Base-by-base conservation (phyloP, 2,113 vertebrate species). In the Saguinus midas region DNA sequence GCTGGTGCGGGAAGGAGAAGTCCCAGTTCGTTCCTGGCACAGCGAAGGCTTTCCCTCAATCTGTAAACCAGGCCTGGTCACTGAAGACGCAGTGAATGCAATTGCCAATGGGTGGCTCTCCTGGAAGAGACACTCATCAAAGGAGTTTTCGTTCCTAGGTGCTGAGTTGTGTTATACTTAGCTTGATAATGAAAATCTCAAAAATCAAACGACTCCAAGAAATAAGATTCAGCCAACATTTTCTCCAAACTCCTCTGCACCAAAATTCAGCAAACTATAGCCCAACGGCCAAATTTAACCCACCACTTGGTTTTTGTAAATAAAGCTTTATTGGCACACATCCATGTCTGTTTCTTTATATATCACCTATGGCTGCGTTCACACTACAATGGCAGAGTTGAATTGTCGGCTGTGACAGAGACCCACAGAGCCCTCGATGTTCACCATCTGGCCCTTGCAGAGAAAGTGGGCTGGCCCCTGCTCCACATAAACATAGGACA, bases 21-120 rank as follows among this genome's bases (percentile, higher is more conserved):
- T 11, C 72, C 17, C 25, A 1, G 4, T 14, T 40, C 37, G 3
- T 40, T 23, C 14, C 57, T 17, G 43, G 85, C 18, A 35, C 79
- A 0, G 4, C 0, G 0, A 80, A 66, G 73, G 23, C 12, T 40
- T 40, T 20, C n/a, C 66, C 25, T 10, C 37, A 4, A 2, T 9
- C 76, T 6, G 9, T 3, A 5, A 52, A 32, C 13, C 32, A 0
- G 2, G 32, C 45, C 40, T 1, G 55, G 61, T 17, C 73, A 14
- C 68, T 6, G 16, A 10, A 27, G 73, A 70, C 29, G 11, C 7
- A 0, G 9, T 21, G 0, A n/a, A 10, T 1, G 3, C 58, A 12
- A 16, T 25, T 2, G 50, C 6, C 29, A 32, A 11, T 1, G 7
- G 11, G 48, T 1, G 11, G 40, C 73, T 32, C 78, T 78, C 40